These are phyloP conservation scores for Chloebia gouldiae DNA, from an alignment of 2,113 vertebrate species.

Conservation along the genomic window DNA sequence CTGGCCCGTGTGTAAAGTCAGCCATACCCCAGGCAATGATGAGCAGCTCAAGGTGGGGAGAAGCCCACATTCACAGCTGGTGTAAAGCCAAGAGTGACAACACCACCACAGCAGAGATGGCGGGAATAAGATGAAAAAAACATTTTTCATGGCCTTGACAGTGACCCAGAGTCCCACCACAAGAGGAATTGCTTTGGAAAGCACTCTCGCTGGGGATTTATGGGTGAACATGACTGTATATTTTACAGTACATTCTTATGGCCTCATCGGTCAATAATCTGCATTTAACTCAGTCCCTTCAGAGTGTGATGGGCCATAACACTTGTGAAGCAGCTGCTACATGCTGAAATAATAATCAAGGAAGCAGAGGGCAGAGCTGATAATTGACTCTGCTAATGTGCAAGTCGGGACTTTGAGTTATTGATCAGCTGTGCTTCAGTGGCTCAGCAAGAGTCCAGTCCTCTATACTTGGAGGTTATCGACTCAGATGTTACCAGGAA, in stretches of 20 bases:
- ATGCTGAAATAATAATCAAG: constrained; percentile 71
- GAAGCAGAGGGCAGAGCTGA: constrained; percentile 63
- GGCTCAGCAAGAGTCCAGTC: not conserved
- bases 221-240: not conserved
- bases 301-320: constrained; percentile 60
- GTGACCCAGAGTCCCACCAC: not conserved
- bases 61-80: not conserved
- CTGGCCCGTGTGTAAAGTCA: not conserved
- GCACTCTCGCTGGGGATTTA: constrained; percentile 37
- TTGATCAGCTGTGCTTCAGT: constrained; percentile 58
- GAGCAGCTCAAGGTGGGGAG: not conserved
- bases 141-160: constrained; percentile 7
- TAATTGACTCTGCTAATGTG: constrained; percentile 68
- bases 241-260: constrained; percentile 52
- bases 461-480: not conserved
- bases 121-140: not conserved
- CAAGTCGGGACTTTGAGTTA: constrained; percentile 51
- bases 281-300: constrained; percentile 62
- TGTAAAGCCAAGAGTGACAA: not conserved
- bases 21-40: rapidly evolving
- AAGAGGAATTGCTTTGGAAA: constrained; percentile 3
- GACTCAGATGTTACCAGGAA: not conserved
- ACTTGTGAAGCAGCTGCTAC: constrained; percentile 62
- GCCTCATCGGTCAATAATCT: constrained; percentile 66
- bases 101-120: not conserved